Conservation (phyloP, 2,797 vertebrate species). For the Sebastes steindachneri region DNA sequence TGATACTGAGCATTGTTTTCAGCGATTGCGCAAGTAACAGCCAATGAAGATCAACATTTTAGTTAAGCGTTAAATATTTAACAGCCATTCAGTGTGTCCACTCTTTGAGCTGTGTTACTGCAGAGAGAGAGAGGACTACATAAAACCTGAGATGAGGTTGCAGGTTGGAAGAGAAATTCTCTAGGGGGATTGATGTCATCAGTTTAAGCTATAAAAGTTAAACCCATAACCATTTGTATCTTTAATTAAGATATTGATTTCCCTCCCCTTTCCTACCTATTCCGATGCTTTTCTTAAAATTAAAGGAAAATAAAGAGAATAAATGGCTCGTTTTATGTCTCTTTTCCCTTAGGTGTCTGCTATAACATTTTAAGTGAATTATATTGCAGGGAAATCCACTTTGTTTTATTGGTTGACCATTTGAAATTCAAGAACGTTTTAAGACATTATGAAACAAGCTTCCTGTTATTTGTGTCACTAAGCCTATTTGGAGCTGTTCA, state of each 20-base stretch:
- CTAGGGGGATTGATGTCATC: background rate
- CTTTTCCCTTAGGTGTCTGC: background rate
- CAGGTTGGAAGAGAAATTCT: background rate
- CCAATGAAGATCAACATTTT: background rate
- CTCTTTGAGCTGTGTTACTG: background rate
- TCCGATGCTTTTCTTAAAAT: background rate
- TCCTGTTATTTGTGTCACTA: background rate
- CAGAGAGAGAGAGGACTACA: background rate
- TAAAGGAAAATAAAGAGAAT: background rate
- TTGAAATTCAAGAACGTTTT: background rate
- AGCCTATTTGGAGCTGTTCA: background rate
- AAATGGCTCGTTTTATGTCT: background rate
- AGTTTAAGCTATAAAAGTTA: background rate
- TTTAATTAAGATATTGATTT: constrained; percentile 10
- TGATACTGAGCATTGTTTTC: background rate
- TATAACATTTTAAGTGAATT: background rate
- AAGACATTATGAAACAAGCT: background rate
- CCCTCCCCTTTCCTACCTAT: background rate
- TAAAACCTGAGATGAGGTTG: background rate
- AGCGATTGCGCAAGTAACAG: background rate
- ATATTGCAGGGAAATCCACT: background rate
- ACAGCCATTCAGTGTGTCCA: background rate
- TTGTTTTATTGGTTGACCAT: background rate
- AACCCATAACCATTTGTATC: background rate
- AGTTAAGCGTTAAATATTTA: background rate